Base-by-base conservation (phyloP, 1,140 invertebrate genomes). In the Trigoniulus corallinus region DNA sequence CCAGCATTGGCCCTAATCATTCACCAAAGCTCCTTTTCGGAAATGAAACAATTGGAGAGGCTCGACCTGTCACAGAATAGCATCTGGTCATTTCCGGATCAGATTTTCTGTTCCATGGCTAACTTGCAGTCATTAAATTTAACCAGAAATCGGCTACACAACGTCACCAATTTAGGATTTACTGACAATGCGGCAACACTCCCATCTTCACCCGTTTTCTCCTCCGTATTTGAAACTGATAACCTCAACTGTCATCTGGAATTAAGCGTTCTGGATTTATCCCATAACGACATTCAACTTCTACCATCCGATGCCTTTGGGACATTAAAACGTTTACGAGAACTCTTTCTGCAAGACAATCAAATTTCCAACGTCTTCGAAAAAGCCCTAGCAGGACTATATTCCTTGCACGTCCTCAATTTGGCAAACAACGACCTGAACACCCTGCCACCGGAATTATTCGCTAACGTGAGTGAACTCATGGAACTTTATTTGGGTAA, bases 401-500 rank as follows among this genome's bases (percentile, higher is more conserved):
- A 70, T 25, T 69, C 72, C 43, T 64, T 87, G 40, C 74, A 76
- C 57, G 72, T 78, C 44, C 65, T 88, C 10, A 85, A 87, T 68
- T 64, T 84, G 60, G 84, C 81, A 20, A 80, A 77, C 63, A 88
- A 87, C 61, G 76, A 72, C 61, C 79, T 93, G 40, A 82, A 87
- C 1, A 81, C 84, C 23, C 67, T 93, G 51, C 86, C 88, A n/a
- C 76, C 80, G 25, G 80, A 81, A 56, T 67, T 91, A 50, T 88
- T 92, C 55, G 74, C 76, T 58, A 84, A 88, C 62, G 76, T 78
- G 53, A 71, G 75, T 12, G 76, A 79, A 50, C 60, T 93, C 50
- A 84, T 83, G 67, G 84, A 88, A 69, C 77, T 92, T 55, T 80
- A 85, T 62, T 65, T 91, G 57, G 81, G 85, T 63, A 89, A 89